Base-by-base conservation (phyloP, 2,888 invertebrate species). In the Callyntrura guangdongensis region DNA sequence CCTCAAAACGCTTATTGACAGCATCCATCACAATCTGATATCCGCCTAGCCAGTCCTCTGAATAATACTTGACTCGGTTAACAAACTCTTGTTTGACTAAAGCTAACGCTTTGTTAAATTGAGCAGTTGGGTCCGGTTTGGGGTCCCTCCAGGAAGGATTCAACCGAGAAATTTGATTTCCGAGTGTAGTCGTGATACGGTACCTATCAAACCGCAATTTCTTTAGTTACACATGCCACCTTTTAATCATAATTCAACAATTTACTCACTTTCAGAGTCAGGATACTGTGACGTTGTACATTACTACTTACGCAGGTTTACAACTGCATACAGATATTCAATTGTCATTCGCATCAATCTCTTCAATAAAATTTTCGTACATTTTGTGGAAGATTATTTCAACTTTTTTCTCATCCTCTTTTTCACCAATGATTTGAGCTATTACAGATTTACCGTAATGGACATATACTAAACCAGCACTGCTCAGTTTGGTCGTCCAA, bases 271-370 rank as follows among this genome's bases (percentile, higher is more conserved):
- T n/a, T n/a, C n/a, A n/a, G n/a, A n/a, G n/a, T n/a, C n/a, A n/a
- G n/a, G n/a, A n/a, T n/a, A n/a, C n/a, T n/a, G n/a, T n/a, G n/a
- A n/a, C n/a, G n/a, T 53, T 17, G 14, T 11, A 27, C 8, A 36
- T 83, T 83, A 84, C 27, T 8, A 45, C 74, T 87, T 67, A 90
- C 86, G 81, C 86, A 96, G 92, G 96, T 96, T 96, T 98, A 97
- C 0, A 97, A 96, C 47, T 53, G 17, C 86, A 72, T 0, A 56
- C 12, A 53, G 77, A 6, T 0, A 99, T 96, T 17, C 99, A 99
- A 95, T 99, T 99, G 95, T 99, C 99, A 86, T 99, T 97, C 0
- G 97, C 99, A 95, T 99, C 99, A 91, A 99, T 96, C 96, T 99
- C 99, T 95, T 97, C 97, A 14, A 99, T 97, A 86, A 99, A 97